Evolutionary conservation across 2,888 invertebrate species (phyloP).

Genomic region (Leptinotarsa juncta): DNA sequence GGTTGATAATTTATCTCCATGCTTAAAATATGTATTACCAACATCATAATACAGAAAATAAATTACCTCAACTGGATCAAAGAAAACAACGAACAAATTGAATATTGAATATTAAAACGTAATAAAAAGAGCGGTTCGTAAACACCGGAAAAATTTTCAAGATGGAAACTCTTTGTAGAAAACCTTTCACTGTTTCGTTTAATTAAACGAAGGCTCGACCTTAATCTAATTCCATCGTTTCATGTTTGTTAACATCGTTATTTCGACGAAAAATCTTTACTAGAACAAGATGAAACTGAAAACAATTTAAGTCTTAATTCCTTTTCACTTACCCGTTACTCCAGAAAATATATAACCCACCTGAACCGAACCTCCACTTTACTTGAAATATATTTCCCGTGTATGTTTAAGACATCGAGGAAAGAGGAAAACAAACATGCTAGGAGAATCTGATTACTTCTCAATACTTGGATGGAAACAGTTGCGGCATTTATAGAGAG

Average conservation of each 20-base stretch:
- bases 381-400: not conserved
- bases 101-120: conserved; percentile 4
- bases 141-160: conserved; percentile 6
- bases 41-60: not conserved
- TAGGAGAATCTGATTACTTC: not conserved
- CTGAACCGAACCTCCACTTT: not conserved
- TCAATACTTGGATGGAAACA: not conserved
- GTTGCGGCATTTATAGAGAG: too few relatives aligned
- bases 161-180: conserved; percentile 6
- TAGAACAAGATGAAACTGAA: conserved; percentile 6
- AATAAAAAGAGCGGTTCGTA: not conserved
- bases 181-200: conserved; percentile 1
- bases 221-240: conserved; percentile 15
- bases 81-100: not conserved
- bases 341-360: conserved; percentile 14
- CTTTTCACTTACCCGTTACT: not conserved
- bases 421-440: not conserved
- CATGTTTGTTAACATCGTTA: conserved; percentile 19
- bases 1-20: not conserved
- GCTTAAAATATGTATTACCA: not conserved
- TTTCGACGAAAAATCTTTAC: conserved; percentile 2
- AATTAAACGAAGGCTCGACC: conserved; percentile 1
- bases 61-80: not conserved
- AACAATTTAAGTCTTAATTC: conserved; percentile 11
- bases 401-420: not conserved